Conservation (phyloP, 2,888 invertebrate species). For the Luperina testacea region DNA sequence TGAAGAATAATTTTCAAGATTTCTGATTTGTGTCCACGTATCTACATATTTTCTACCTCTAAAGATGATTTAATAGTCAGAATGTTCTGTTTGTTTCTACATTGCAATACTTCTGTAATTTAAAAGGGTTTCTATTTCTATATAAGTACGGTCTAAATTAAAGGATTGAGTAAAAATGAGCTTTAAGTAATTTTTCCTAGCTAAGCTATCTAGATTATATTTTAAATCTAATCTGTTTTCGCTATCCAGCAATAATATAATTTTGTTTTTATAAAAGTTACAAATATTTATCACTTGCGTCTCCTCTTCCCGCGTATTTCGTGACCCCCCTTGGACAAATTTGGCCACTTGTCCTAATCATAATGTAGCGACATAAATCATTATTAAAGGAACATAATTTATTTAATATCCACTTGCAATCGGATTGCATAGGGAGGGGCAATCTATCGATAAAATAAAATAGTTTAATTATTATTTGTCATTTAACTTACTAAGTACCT, state of each 20-base stretch:
- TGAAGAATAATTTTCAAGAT: not conserved
- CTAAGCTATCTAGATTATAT: not conserved
- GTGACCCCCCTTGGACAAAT: conserved; percentile 74
- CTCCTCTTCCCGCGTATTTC: conserved; percentile 18
- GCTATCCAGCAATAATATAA: no score
- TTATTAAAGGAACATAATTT: conserved; percentile 87
- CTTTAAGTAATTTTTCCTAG: not conserved
- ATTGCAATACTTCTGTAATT: no score
- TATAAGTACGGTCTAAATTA: not conserved
- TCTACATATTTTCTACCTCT: no score
- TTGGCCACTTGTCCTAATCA: conserved; percentile 88
- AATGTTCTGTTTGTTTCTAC: no score
- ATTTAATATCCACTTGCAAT: conserved; percentile 87
- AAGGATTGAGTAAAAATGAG: not conserved
- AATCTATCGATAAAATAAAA: conserved; percentile 46
- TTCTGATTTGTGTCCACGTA: not conserved
- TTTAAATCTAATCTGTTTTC: not conserved
- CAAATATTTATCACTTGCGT: not conserved
- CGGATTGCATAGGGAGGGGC: conserved; percentile 69
- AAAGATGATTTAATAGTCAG: no score
- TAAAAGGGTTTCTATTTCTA: not conserved
- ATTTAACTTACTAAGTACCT: not conserved
- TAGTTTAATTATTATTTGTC: conserved; percentile 40
- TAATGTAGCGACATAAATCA: conserved; percentile 88
- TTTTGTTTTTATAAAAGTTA: not conserved